These are phyloP conservation scores for Eupeodes latifasciatus DNA, from an alignment of 2,888 invertebrate genomes.

Conservation along the genomic window DNA sequence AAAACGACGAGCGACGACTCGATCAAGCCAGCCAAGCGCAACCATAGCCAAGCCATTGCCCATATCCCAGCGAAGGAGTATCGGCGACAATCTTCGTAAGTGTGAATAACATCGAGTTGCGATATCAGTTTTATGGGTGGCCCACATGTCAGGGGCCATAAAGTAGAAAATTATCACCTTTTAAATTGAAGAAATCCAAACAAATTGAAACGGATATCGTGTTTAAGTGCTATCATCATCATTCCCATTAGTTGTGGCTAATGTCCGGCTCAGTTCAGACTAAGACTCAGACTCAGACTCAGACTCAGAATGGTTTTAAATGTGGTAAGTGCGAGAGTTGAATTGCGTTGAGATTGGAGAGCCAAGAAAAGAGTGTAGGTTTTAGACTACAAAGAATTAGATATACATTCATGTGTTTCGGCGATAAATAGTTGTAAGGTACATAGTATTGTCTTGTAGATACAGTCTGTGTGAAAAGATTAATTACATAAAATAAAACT, in stretches of 20 bases:
- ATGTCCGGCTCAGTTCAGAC: constrained; percentile 64
- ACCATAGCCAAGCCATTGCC: not conserved
- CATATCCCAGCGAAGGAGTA: constrained; percentile 68
- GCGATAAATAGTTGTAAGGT: constrained; percentile 16
- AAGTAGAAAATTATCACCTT: constrained; percentile 85
- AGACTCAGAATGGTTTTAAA: constrained; percentile 57
- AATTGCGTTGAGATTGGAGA: not conserved
- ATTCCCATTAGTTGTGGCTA: constrained; percentile 82
- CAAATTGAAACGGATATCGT: constrained; percentile 85
- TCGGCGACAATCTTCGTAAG: constrained; percentile 76
- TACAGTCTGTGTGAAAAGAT: constrained; percentile 24
- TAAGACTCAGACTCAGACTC: not conserved
- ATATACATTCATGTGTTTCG: constrained; percentile 48
- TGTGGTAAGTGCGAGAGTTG: constrained; percentile 62
- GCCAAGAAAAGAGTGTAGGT: constrained; percentile 47
- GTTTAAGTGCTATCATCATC: constrained; percentile 84
- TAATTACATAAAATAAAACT: not conserved
- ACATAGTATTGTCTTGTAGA: not conserved
- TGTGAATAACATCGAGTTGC: constrained; percentile 77
- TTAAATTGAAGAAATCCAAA: constrained; percentile 84
- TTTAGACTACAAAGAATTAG: constrained; percentile 56
- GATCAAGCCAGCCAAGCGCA: not conserved
- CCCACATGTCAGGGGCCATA: constrained; percentile 84
- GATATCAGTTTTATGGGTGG: constrained; percentile 84
- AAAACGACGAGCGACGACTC: constrained; percentile 24